Conservation (phyloP, 2,888 invertebrate genomes). For the Agonum fuliginosum region DNA sequence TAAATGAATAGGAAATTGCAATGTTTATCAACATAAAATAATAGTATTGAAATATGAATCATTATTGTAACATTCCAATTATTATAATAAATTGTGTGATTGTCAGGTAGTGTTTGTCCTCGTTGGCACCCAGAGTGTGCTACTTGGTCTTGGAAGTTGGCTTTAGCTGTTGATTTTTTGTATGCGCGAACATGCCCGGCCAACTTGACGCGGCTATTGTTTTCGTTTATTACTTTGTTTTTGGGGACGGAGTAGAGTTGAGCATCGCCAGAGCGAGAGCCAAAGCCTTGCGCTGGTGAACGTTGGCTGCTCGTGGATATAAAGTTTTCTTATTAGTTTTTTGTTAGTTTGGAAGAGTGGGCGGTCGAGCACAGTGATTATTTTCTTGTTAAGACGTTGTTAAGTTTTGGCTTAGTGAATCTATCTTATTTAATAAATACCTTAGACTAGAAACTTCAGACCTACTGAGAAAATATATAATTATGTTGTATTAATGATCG, state of each 20-base stretch:
- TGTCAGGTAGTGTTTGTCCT: background rate
- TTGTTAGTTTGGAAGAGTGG: slow-evolving; percentile 43
- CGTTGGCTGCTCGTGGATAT: slow-evolving; percentile 33
- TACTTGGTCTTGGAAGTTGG: too few relatives aligned
- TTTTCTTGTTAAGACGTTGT: slow-evolving; percentile 53
- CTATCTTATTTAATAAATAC: slow-evolving; percentile 41
- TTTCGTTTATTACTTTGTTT: slow-evolving; percentile 56
- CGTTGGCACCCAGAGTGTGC: too few relatives aligned
- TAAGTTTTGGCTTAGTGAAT: slow-evolving; percentile 43
- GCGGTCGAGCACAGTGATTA: slow-evolving; percentile 50
- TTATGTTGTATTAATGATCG: slow-evolving; percentile 27
- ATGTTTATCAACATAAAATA: too few relatives aligned
- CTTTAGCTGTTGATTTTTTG: background rate
- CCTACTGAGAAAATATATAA: slow-evolving; percentile 10
- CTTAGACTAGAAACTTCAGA: slow-evolving; percentile 10
- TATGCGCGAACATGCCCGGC: slow-evolving; percentile 32
- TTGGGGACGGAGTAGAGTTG: slow-evolving; percentile 39
- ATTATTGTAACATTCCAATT: too few relatives aligned
- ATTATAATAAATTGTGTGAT: too few relatives aligned
- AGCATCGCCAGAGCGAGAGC: too few relatives aligned
- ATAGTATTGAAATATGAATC: too few relatives aligned
- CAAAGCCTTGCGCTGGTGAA: too few relatives aligned
- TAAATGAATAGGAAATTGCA: too few relatives aligned
- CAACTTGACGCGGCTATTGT: slow-evolving; percentile 45
- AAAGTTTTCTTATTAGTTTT: slow-evolving; percentile 56